These are phyloP conservation scores for Pterois miles DNA, from an alignment of 2,797 vertebrate species.

Conservation along the genomic window DNA sequence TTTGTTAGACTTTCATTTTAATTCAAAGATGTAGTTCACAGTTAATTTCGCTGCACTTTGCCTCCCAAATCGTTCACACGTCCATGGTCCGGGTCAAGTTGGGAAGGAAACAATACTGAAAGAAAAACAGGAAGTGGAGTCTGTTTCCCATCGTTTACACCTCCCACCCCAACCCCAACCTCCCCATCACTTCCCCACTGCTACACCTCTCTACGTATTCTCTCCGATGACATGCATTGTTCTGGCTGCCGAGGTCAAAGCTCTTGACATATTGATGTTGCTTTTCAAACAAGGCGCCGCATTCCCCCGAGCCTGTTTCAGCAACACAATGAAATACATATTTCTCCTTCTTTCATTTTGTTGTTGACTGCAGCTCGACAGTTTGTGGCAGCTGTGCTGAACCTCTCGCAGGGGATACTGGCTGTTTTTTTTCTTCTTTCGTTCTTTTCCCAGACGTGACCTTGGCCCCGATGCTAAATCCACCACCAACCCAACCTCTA, in stretches of 20 bases:
- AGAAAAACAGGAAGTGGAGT: constrained; percentile 81
- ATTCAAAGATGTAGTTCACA: neutral
- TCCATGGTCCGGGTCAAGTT: constrained; percentile 40
- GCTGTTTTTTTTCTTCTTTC: constrained; percentile 32
- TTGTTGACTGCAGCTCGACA: constrained; percentile 43
- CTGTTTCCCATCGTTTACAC: constrained; percentile 75
- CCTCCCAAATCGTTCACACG: constrained; percentile 34
- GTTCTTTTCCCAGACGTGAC: constrained; percentile 74
- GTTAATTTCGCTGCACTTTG: neutral
- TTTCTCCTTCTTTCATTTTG: constrained; percentile 38
- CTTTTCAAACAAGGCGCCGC: constrained; percentile 63
- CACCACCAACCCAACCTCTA: constrained; percentile 27
- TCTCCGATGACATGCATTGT: constrained; percentile 72
- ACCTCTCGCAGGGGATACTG: constrained; percentile 55
- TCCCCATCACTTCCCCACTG: constrained; percentile 21
- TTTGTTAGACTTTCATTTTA: too few relatives aligned
- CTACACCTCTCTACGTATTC: constrained; percentile 52
- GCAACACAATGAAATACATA: constrained; percentile 76
- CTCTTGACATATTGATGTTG: constrained; percentile 78
- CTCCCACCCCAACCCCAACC: constrained; percentile 17
- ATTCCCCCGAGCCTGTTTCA: constrained; percentile 42
- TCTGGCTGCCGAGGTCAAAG: constrained; percentile 73
- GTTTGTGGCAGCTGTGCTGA: constrained; percentile 76
- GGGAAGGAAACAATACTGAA: constrained; percentile 82
- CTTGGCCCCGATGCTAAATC: constrained; percentile 69